These are phyloP conservation scores for Anas georgica DNA, from an alignment of 2,797 vertebrate genomes.

Conservation along the genomic window DNA sequence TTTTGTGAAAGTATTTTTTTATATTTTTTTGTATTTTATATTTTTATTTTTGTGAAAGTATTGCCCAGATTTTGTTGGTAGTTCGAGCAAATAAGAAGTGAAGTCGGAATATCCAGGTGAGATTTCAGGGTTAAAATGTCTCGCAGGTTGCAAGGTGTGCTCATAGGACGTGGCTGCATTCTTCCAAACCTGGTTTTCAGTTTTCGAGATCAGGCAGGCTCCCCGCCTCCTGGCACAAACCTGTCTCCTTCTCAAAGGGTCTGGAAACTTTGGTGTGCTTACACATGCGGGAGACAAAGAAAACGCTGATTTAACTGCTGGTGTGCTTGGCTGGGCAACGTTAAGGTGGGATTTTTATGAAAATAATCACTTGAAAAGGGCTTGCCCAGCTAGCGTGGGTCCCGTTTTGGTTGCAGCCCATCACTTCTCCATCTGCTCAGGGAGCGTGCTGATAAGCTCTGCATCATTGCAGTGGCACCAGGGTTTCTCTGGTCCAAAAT, in stretches of 20 bases:
- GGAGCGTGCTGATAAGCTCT: accelerated
- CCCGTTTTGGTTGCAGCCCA: not conserved
- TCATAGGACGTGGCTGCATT: not conserved
- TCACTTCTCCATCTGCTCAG: accelerated
- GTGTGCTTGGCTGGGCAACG: not conserved
- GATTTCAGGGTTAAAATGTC: not conserved
- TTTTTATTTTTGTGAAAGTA: not conserved
- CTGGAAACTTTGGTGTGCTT: not conserved
- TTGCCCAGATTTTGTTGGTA: not conserved
- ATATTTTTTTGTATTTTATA: no score
- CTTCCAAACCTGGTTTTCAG: not conserved
- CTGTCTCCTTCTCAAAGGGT: not conserved
- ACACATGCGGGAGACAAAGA: accelerated
- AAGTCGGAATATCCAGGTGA: not conserved
- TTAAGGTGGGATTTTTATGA: not conserved
- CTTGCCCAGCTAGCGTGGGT: not conserved
- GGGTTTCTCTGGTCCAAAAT: not conserved
- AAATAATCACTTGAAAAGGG: not conserved
- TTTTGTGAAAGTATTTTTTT: not conserved
- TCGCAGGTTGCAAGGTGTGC: not conserved
- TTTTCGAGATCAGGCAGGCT: not conserved
- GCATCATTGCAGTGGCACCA: accelerated
- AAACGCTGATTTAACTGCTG: not conserved
- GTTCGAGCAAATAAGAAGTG: not conserved
- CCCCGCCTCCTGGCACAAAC: not conserved